These are phyloP conservation scores for Drosophila sordidula DNA, from an alignment of 2,888 invertebrate species.

Conservation along the genomic window DNA sequence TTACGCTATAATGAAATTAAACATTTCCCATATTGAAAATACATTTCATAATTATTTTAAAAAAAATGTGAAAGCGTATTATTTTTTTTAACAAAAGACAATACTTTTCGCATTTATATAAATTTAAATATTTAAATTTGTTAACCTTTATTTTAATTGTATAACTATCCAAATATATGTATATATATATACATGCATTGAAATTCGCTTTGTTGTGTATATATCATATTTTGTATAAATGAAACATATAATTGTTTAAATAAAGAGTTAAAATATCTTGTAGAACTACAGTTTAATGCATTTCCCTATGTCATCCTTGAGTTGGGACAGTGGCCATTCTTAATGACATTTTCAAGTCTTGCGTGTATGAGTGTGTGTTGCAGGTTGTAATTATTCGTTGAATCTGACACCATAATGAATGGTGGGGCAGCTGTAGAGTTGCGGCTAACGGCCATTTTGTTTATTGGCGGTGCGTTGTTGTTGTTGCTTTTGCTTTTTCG, in stretches of 20 bases:
- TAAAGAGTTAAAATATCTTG: background rate
- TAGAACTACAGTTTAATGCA: background rate
- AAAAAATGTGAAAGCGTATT: too few species aligned
- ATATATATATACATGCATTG: too few species aligned
- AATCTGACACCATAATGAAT: constrained; percentile 64
- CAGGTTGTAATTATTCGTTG: constrained; percentile 61
- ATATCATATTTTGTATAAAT: background rate
- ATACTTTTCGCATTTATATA: too few species aligned
- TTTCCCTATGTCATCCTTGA: background rate
- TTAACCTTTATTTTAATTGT: too few species aligned
- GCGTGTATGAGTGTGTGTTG: constrained; percentile 18
- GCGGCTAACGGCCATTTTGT: constrained; percentile 70
- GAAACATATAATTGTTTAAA: constrained; percentile 3
- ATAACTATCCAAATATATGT: too few species aligned
- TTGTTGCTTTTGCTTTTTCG: constrained; percentile 43
- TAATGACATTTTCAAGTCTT: constrained; percentile 16
- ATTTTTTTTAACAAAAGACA: too few species aligned
- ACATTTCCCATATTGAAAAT: too few species aligned
- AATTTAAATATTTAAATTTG: too few species aligned
- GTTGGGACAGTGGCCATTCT: background rate
- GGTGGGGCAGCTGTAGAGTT: constrained; percentile 48
- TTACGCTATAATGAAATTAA: too few species aligned
- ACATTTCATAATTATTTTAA: too few species aligned
- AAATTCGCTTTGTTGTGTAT: too few species aligned
- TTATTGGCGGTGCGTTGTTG: constrained; percentile 25